Conservation (phyloP, 2,113 vertebrate species). For the Oreochromis spilurus region DNA sequence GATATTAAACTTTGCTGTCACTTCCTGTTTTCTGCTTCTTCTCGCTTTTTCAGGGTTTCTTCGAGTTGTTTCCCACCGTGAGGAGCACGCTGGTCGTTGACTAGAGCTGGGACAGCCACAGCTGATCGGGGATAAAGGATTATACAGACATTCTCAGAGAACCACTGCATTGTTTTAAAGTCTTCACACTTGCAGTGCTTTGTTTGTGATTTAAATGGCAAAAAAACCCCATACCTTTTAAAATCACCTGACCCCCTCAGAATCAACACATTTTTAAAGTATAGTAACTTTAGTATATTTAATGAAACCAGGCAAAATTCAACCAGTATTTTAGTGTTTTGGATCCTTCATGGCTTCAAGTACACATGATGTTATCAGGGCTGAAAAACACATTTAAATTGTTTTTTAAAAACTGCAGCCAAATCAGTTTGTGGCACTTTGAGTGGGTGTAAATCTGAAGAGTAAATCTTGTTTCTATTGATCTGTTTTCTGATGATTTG, state of each 20-base stretch:
- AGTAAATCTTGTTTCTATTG: neutral
- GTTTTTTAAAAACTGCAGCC: neutral
- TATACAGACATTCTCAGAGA: neutral
- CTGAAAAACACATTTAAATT: neutral
- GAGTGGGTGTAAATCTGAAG: neutral
- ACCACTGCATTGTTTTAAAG: neutral
- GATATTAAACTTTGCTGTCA: neutral
- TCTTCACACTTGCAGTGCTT: neutral
- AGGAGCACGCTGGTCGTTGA: conserved; percentile 79
- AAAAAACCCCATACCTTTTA: neutral
- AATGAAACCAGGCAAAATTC: neutral
- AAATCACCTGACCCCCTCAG: neutral
- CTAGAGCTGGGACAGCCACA: conserved; percentile 25
- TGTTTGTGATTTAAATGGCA: neutral
- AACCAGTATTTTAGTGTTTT: neutral
- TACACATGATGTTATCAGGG: neutral
- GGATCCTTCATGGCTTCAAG: neutral
- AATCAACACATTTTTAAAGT: neutral
- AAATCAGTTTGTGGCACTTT: neutral
- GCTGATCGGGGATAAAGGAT: neutral
- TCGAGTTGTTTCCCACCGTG: conserved; percentile 81
- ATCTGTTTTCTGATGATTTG: neutral
- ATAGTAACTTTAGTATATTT: neutral
- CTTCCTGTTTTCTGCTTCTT: conserved; percentile 38
- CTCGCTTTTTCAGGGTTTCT: conserved; percentile 82